Evolutionary conservation across 2,797 vertebrate species (phyloP), one percentile per base, ranked within the genome.

Genomic region (Halcyon smyrnensis): DNA sequence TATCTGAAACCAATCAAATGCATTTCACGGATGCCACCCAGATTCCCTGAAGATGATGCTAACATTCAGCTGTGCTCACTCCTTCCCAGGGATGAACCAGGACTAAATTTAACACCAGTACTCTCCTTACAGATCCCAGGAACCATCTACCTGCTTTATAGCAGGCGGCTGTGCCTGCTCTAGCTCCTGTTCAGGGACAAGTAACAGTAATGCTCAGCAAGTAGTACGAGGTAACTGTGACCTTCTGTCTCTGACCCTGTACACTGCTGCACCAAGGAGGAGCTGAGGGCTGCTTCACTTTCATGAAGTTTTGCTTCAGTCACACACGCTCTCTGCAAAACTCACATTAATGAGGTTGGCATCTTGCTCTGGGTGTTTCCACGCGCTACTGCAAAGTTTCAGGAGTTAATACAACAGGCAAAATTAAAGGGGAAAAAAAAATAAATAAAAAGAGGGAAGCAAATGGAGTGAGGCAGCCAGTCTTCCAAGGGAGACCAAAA

Each of bases 341-440:
- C 36, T 60, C 28, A 2, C 0, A 0, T 4, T 65, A 25, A 60
- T 15, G 16, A 56, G 78, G 30, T 4, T 5, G 7, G n/a, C 28
- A 1, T 4, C 74, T 76, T 54, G 68, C 43, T 79, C 84, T 41
- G 36, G 51, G 51, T 6, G 9, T 30, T 92, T 60, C 64, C 53
- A 64, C 0, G 1, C 0, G 0, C 32, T 34, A 50, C 80, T 2
- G 2, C 41, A 6, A 68, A 57, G 43, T 36, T 93, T 71, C 25
- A 68, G 73, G 37, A 93, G 67, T 45, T 78, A 69, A 69, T 53
- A 48, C 9, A 85, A 74, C 46, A 81, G 43, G 43, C 43, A 43
- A 43, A 43, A 43, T 43, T 43, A 43, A 7, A 41, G 41, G 14
- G 15, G 37, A 43, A 43, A 17, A 43, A 43, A 43, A 43, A 17